Percentiles rank a stretch among this genome's conserved stretches.
These are phyloP conservation scores for Etheostoma cragini DNA, from an alignment of 2,113 vertebrate genomes.

Conservation along the genomic window DNA sequence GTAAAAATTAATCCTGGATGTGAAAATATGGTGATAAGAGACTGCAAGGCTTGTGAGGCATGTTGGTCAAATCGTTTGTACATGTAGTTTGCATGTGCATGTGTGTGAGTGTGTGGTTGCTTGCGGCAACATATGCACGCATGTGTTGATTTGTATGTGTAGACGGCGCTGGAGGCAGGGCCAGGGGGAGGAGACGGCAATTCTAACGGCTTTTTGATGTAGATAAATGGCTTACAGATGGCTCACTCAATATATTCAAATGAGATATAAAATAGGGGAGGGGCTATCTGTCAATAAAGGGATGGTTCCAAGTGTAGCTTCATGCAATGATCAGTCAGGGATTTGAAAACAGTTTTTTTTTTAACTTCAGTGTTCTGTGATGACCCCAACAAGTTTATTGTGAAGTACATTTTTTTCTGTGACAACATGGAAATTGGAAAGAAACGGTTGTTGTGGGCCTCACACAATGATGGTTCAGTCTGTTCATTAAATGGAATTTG, in stretches of 20 bases:
- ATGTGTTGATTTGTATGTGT: constrained; percentile 62
- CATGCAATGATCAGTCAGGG: constrained; percentile 40
- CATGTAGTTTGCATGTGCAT: not conserved
- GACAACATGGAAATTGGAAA: not conserved
- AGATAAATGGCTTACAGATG: constrained; percentile 87
- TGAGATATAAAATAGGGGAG: constrained; percentile 78
- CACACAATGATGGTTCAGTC: not conserved
- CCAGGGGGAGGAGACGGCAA: constrained; percentile 64
- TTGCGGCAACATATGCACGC: constrained; percentile 48
- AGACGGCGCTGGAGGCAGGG: constrained; percentile 55
- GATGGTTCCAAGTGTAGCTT: constrained; percentile 36
- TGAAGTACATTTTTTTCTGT: not conserved
- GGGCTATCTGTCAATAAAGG: constrained; percentile 58
- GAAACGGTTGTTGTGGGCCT: not conserved
- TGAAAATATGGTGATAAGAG: constrained; percentile 1
- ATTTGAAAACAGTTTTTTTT: not conserved
- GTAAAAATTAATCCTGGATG: not conserved
- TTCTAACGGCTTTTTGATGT: constrained; percentile 84
- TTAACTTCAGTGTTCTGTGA: not conserved
- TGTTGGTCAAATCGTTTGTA: not conserved
- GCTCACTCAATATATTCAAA: constrained; percentile 86
- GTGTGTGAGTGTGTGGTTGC: constrained; percentile 25
- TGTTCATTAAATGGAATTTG: not conserved
- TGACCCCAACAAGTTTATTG: not conserved
- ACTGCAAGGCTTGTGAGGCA: not conserved